Base-by-base conservation (phyloP, 2,888 invertebrate genomes). In the Dorcus hopei region DNA sequence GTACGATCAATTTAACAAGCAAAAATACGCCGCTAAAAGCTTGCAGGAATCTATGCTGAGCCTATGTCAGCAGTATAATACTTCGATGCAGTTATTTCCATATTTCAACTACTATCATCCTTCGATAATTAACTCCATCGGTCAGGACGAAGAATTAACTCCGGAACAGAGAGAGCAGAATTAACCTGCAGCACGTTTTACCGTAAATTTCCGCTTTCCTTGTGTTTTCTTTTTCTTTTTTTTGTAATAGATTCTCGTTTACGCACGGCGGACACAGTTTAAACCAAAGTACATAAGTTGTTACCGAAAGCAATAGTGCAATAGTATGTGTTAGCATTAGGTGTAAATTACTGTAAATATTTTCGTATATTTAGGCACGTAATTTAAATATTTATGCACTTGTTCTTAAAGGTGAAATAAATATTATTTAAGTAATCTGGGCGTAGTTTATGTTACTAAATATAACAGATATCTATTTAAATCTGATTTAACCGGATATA, bases 71-170 rank as follows among this genome's bases (percentile, higher is more conserved):
- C 78, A 79, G 60, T 78, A 78, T 56, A 75, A 77, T 16, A 78
- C 68, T 63, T 77, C 77, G 2, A 73, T 78, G 69, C 77, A 77
- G 54, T 65, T 79, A 40, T 77, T 79, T 65, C 78, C 79, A 2
- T 79, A 79, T 65, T 78, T 79, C 63, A 78, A 77, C 67, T 79
- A 78, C 64, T 79, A 78, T 52, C 78, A 78, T 70, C 78, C 78
- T 5, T 53, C 52, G 23, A 38, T 60, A 9, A 51, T 53, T 6
- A 55, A 38, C 38, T 14, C 49, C 41, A 48, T 59, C 42, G 23
- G 47, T 9, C 59, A 59, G 9, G 55, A 55, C 6, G 59, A 59
- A 14, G 59, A 59, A 41, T 33, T 55, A 38, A 59, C 48, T 52
- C 33, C 42, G 8, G 53, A 58, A 11, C 55, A 59, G 26, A 52